Base-by-base conservation (phyloP, 1,140 invertebrate genomes). In the Batillaria attramentaria region DNA sequence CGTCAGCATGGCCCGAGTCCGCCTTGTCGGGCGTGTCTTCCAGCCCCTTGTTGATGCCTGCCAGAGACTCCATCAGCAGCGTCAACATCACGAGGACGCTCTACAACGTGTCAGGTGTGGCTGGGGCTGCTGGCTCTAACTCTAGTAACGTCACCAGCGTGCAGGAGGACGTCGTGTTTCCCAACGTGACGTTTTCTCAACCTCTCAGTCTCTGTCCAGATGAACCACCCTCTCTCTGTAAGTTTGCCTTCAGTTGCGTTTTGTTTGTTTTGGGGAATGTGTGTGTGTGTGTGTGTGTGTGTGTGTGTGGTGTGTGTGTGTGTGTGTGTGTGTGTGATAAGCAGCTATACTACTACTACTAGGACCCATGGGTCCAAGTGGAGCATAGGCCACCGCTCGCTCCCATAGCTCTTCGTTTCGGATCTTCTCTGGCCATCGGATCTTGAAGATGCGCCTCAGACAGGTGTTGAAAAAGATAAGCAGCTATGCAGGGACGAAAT, bases 171-270 rank as follows among this genome's bases (percentile, higher is more conserved):
- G 72, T 18, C 18, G 72, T 13, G 57, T 13, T 28, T 18, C 24
- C 18, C 0, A 35, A 28, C 46, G 37, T 33, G 2, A 43, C n/a
- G n/a, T 28, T 28, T 18, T 50, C 57, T 1, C 72, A 50, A 18
- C 18, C 18, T 4, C 46, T 37, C 18, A 33, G 5, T 31, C 65
- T 46, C 28, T 79, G 70, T 28, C 60, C 70, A 54, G 31, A 43
- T 3, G 70, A 73, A 50, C 60, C 70, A 24, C n/a, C n/a, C 1
- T n/a, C 4, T n/a, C 46, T 74, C n/a, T 35, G 72, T 79, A 46
- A 79, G 70, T 68, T 73, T 65, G 42, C 42, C 1, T 54, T 43
- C 24, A 20, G 31, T 1, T 28, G 28, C 72, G 31, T 42, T 46
- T 41, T n/a, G 43, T 41, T 31, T 54, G 18, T n/a, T 54, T 54